Evolutionary conservation across 2,797 vertebrate species (phyloP).

Genomic region (Phataginus tricuspis): DNA sequence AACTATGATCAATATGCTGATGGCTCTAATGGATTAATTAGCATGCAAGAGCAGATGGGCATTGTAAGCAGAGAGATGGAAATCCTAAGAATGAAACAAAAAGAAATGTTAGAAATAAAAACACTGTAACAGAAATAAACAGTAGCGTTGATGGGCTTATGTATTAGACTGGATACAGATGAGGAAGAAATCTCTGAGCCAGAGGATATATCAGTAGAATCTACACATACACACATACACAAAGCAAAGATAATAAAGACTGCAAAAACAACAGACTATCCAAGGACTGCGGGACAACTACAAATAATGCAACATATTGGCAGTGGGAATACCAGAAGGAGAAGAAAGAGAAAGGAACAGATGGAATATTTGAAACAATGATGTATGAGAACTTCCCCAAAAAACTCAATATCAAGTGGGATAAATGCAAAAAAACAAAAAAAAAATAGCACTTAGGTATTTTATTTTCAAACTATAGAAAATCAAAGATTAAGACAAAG

Average conservation of each 20-base stretch:
- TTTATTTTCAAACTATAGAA: not conserved
- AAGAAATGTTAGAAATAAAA: not conserved
- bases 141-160: not conserved
- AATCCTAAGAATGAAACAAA: not conserved
- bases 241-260: not conserved
- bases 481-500: not conserved
- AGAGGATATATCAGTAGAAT: not conserved
- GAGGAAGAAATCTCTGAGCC: not conserved
- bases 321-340: not conserved
- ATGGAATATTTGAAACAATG: not conserved
- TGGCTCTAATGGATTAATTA: not conserved
- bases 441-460: not conserved
- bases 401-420: not conserved
- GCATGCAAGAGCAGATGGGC: not conserved
- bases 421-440: not conserved
- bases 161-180: not conserved
- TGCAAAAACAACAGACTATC: not conserved
- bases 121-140: not conserved
- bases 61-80: not conserved
- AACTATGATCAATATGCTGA: not conserved
- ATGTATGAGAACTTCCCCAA: not conserved
- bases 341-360: not conserved
- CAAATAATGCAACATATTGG: not conserved
- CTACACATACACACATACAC: not conserved
- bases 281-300: not conserved